Base-by-base conservation (phyloP, 2,888 invertebrate genomes). In the Sarcophaga variegata region DNA sequence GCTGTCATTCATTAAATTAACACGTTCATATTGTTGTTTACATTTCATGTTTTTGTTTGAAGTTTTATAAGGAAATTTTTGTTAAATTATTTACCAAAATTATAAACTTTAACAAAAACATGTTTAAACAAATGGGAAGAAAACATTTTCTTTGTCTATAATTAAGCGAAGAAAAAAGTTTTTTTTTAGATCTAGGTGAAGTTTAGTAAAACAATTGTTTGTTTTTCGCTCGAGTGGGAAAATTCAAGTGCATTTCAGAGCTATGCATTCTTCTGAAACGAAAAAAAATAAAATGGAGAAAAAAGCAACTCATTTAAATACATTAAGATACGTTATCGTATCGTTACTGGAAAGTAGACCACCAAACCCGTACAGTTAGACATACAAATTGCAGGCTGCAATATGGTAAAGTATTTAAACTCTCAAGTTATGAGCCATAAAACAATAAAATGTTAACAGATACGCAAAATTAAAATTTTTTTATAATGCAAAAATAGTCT, bases 361-460 rank as follows among this genome's bases (percentile, higher is more conserved):
- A 37, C 8, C 8, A 37, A 10, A 8, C 37, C 0, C 37, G 10
- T 37, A 37, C 37, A 37, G 37, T 37, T 37, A 37, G 37, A 37
- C 37, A 37, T 37, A 37, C 37, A 37, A 37, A 37, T 37, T 37
- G 37, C 37, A 37, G 37, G 1, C 37, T 37, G 2, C 37, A 10
- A 20, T 79, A 47, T 84, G 83, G 67, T 37, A 83, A 79, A 79
- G 54, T 74, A 79, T 74, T 83, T 83, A 79, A 83, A 64, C 72
- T 79, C 27, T 54, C 64, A 76, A 25, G 12, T 59, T 59, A 59
- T n/a, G n/a, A 66, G n/a, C 37, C 8, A 11, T 45, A 49, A 54
- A 37, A 3, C 11, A 49, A 70, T 60, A 14, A 75, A 71, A 67
- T 54, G 67, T 60, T 67, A 37, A 72, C 49, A 78, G 62, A 83